phyloP scores from a whole-genome alignment of 2,113 vertebrate species.

The Herpetotheres cachinnans region DNA sequence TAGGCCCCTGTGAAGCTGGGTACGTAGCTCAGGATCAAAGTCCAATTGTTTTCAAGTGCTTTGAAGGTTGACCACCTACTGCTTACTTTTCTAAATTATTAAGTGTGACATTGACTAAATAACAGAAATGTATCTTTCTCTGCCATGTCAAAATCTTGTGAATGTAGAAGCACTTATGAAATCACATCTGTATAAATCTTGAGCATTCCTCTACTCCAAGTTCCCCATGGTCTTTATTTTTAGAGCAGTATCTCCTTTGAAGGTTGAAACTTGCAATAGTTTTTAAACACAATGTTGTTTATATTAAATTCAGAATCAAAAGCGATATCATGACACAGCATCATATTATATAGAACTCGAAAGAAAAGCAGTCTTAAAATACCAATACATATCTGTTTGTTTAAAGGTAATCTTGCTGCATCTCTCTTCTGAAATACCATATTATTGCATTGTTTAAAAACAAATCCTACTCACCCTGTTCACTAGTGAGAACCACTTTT shows the following conservation, averaged over 20 bases:
- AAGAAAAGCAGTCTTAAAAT: not conserved
- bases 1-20: not conserved
- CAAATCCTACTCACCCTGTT: slow-evolving; percentile 85
- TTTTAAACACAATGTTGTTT: not conserved
- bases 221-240: not conserved
- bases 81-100: not conserved
- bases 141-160: not conserved
- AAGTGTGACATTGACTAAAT: not conserved
- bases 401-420: not conserved
- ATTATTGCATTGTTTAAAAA: not conserved
- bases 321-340: not conserved
- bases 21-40: not conserved
- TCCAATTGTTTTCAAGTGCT: not conserved
- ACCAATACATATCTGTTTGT: not conserved
- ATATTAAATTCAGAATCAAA: not conserved
- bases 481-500: slow-evolving; percentile 81
- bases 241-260: not conserved
- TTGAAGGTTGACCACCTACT: not conserved
- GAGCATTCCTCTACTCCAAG: not conserved
- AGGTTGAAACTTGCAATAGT: not conserved
- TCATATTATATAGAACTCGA: not conserved
- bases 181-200: not conserved
- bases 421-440: not conserved
- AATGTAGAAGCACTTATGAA: not conserved
- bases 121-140: not conserved